Conservation (phyloP, 2,888 invertebrate species). For the Dryomyza anilis region DNA sequence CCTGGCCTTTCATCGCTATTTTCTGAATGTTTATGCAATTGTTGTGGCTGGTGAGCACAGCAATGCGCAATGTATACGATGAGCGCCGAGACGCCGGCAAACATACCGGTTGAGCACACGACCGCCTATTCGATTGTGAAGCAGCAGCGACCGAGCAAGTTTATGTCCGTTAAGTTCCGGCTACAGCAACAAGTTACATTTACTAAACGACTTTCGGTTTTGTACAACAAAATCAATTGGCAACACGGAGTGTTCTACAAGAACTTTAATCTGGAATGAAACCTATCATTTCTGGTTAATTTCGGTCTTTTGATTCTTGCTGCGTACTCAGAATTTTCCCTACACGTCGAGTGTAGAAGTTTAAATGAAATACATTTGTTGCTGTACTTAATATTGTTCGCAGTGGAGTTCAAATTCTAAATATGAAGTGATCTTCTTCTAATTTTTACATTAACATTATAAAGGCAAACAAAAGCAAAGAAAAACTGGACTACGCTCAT, state of each 20-base stretch:
- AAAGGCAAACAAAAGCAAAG: too few relatives aligned
- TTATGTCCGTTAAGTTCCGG: slow-evolving; percentile 80
- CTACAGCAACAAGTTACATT: slow-evolving; percentile 81
- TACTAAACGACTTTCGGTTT: slow-evolving; percentile 87
- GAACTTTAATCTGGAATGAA: too few relatives aligned
- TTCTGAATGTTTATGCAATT: slow-evolving; percentile 68
- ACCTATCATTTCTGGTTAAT: too few relatives aligned
- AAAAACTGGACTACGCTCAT: too few relatives aligned
- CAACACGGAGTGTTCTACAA: slow-evolving; percentile 42
- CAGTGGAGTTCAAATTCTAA: too few relatives aligned
- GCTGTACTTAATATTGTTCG: too few relatives aligned
- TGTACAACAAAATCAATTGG: slow-evolving; percentile 69
- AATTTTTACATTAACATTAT: too few relatives aligned
- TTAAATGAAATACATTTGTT: too few relatives aligned
- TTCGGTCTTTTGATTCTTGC: too few relatives aligned
- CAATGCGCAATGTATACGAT: slow-evolving; percentile 78
- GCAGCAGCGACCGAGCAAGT: slow-evolving; percentile 74
- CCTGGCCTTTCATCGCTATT: slow-evolving; percentile 69
- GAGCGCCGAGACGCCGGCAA: slow-evolving; percentile 76
- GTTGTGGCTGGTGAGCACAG: slow-evolving; percentile 81
- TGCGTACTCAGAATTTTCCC: too few relatives aligned
- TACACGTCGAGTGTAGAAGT: too few relatives aligned
- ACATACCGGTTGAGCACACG: slow-evolving; percentile 81
- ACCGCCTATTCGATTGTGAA: slow-evolving; percentile 77
- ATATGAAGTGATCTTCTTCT: too few relatives aligned